Evolutionary conservation across 2,113 vertebrate species (phyloP), one percentile per base, ranked within the genome.

Genomic region (Trochalopteron elliotii): DNA sequence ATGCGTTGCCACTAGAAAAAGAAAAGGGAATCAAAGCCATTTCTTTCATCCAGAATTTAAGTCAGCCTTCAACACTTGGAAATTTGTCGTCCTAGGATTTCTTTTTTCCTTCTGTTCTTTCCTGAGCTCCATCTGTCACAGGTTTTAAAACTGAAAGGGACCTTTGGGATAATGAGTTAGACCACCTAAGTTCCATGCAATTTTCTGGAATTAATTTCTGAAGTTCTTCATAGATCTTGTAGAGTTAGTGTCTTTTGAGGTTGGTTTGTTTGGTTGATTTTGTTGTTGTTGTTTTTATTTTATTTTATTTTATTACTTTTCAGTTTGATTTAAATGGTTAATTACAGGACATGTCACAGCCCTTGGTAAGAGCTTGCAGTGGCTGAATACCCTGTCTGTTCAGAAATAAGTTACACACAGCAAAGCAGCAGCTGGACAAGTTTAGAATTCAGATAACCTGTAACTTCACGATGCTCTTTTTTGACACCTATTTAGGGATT

Each of bases 31-130:
- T 89, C 71, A 80, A 80, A 90, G 50, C 42, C 5, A 10, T 86
- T 90, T 70, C 60, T 88, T 83, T 82, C 39, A 90, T 83, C 63
- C 23, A 90, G 68, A 72, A 59, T 83, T 88, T 91, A 90, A 94
- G 61, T 77, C 76, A 85, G 39, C 42, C 44, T 94, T 94, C 80
- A 88, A 52, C 60, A 27, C 56, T 83, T 7, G 7, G 20, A 93
- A 81, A 59, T 76, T 78, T 92, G 33, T 95, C 2, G 3, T 85
- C 55, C 25, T 84, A 64, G 13, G 18, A 15, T 42, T 49, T 37
- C 63, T n/a, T 70, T 27, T 68, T 72, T 2, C 6, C 6, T 89
- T 49, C 6, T 50, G 1, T 74, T 42, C 24, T 83, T 49, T 82
- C 42, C 67, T 70, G 39, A 47, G 5, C 47, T 91, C 55, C 47